These are phyloP conservation scores for Tenthredo scrophulariae DNA, from an alignment of 2,888 invertebrate genomes.

Conservation along the genomic window DNA sequence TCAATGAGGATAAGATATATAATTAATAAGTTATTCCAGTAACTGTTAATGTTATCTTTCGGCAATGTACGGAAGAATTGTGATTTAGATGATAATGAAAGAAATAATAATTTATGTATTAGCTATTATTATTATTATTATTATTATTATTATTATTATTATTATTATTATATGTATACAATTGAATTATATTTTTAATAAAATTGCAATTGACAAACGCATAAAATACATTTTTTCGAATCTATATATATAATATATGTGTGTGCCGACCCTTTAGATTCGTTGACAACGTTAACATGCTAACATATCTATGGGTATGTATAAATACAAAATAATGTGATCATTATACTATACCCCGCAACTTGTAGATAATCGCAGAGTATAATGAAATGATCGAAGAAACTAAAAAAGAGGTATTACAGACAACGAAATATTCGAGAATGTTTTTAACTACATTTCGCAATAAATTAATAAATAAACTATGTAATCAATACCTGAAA, in stretches of 20 bases:
- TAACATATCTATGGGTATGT: no score
- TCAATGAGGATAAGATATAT: not conserved
- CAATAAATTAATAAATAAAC: not conserved
- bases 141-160: slow-evolving; percentile 12
- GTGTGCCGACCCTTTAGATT: no score
- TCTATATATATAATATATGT: no score
- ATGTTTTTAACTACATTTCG: not conserved
- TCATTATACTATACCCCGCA: not conserved
- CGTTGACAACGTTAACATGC: no score
- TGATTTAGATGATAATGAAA: slow-evolving; percentile 45
- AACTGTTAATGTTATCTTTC: not conserved
- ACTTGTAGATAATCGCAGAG: not conserved
- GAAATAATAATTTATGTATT: slow-evolving; percentile 31
- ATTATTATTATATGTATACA: not conserved
- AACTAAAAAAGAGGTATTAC: not conserved
- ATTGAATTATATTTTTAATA: slow-evolving; percentile 45
- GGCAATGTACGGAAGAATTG: slow-evolving; percentile 22
- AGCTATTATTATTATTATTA: slow-evolving; percentile 12
- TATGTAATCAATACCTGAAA: not conserved
- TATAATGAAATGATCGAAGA: not conserved
- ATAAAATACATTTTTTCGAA: not conserved
- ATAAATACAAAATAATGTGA: not conserved
- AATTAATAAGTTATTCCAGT: slow-evolving; percentile 41
- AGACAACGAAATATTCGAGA: not conserved
- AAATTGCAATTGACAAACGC: not conserved